phyloP scores from a whole-genome alignment of 1,140 invertebrate species.

The Pantala flavescens region DNA sequence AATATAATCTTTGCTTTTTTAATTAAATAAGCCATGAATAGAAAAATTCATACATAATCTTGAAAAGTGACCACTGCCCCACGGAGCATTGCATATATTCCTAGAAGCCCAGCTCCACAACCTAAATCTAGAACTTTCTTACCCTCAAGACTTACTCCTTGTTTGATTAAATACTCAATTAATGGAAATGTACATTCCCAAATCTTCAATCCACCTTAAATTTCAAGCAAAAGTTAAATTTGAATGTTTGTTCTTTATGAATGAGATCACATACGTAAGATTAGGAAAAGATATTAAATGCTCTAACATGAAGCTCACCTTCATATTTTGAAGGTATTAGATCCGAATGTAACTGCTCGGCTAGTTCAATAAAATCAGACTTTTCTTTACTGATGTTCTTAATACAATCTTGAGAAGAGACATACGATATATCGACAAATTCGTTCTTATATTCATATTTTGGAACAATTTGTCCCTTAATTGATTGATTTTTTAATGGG shows the following conservation, averaged over 20 bases:
- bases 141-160: conserved; percentile 34
- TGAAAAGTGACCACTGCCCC: conserved; percentile 69
- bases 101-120: conserved; percentile 74
- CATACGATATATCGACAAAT: background rate
- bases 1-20: background rate
- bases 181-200: conserved; percentile 82
- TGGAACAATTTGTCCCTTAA: background rate
- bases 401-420: background rate
- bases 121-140: conserved; percentile 67
- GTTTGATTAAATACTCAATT: conserved; percentile 45
- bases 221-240: conserved; percentile 12
- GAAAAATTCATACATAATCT: conserved; percentile 66
- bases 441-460: background rate
- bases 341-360: conserved; percentile 59
- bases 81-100: conserved; percentile 54
- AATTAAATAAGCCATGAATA: background rate
- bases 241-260: background rate
- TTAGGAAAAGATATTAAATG: too few species aligned
- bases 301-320: conserved; percentile 36
- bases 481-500: background rate
- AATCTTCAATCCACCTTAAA: conserved; percentile 70
- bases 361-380: conserved; percentile 37
- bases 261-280: too few species aligned
- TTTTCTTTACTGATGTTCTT: conserved; percentile 24
- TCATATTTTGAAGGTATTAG: conserved; percentile 59